Evolutionary conservation across 2,888 invertebrate species (phyloP), one percentile per base, ranked within the genome.

Genomic region (Stenodema calcarata): DNA sequence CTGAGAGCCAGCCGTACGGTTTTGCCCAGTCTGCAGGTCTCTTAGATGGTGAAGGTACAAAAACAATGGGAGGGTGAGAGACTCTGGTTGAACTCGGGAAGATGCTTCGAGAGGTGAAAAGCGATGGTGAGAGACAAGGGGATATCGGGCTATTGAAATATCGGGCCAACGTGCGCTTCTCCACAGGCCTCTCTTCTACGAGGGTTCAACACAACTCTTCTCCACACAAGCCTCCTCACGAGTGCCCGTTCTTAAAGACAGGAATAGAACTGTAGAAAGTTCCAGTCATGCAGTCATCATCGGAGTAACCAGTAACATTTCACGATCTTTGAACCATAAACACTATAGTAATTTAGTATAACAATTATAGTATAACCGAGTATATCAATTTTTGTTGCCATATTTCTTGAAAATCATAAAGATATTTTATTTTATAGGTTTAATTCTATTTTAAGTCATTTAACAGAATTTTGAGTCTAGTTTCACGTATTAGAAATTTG

Each of bases 91-190:
- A 62, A 62, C 62, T 27, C 16, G 18, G 73, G 35, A 73, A 73
- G 73, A 73, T 35, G 73, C 41, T 73, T 30, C 11, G 73, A 35
- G 35, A 73, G 73, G 73, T 30, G 73, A 73, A 35, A 73, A 73
- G 41, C 73, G 35, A 35, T 73, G 73, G 73, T 73, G 73, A 73
- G 41, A 73, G 73, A 73, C 73, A 73, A 62, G 73, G 30, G 73
- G 73, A 73, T 73, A 73, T 73, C 73, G 73, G 70, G 73, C 73
- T 73, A 73, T 73, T 73, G 73, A 73, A 73, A 73, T 73, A 73
- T 73, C 73, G 73, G 73, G 11, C 73, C 35, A 73, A 73, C 73
- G 73, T 73, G 73, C 35, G 4, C 41, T 73, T 12, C 35, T 30
- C 16, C 30, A 18, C 30, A 35, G 18, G 4, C 69, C n/a, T 16